Percentiles rank a stretch among this genome's conserved stretches.
Conservation (phyloP, 2,113 vertebrate species). For the Morone chrysops region DNA sequence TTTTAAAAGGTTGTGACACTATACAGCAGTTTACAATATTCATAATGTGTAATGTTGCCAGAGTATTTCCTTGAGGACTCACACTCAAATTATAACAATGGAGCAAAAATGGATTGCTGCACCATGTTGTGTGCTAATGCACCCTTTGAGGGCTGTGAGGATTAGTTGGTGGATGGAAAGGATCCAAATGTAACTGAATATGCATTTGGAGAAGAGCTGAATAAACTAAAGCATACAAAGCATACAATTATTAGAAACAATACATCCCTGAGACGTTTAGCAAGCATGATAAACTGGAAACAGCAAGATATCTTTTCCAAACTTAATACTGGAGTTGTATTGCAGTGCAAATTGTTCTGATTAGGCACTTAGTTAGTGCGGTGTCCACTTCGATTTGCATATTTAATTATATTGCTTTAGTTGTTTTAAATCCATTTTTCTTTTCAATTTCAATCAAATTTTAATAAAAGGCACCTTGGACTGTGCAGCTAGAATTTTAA, state of each 20-base stretch:
- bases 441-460: slow-evolving; percentile 30
- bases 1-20: neutral
- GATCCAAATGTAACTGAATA: slow-evolving; percentile 30
- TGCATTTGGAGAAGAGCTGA: slow-evolving; percentile 27
- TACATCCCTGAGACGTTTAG: slow-evolving; percentile 4
- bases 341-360: slow-evolving; percentile 5
- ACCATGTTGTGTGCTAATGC: slow-evolving; percentile 38
- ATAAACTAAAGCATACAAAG: slow-evolving; percentile 36
- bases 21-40: slow-evolving; percentile 5
- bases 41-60: slow-evolving; percentile 8
- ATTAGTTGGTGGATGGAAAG: slow-evolving; percentile 36
- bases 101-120: slow-evolving; percentile 5
- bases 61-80: slow-evolving; percentile 14
- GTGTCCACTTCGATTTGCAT: neutral
- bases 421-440: neutral
- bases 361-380: neutral
- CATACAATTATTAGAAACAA: slow-evolving; percentile 28
- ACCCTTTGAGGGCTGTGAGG: slow-evolving; percentile 24
- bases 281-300: slow-evolving; percentile 6
- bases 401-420: slow-evolving; percentile 10
- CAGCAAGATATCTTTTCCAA: neutral
- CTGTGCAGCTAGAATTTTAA: neutral
- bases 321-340: neutral
- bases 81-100: slow-evolving; percentile 12
- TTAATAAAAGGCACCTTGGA: neutral